Base-by-base conservation (phyloP, 2,797 vertebrate species). In the Fundulus diaphanus region DNA sequence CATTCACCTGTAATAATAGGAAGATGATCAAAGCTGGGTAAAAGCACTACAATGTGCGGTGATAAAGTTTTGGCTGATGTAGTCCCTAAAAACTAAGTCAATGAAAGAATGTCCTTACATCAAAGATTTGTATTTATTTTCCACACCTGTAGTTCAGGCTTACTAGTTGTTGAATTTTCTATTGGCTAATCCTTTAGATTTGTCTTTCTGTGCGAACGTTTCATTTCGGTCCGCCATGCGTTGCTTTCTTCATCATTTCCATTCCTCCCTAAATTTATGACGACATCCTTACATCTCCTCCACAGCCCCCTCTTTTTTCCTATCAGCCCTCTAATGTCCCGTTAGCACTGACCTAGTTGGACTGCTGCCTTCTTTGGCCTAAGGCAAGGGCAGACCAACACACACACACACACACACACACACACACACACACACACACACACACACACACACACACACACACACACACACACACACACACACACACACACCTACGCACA, bases 271-370 rank as follows among this genome's bases (percentile, higher is more conserved):
- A 31, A n/a, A 52, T 68, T 51, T 44, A 54, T 76, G 70, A 57
- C 57, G 65, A 31, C 76, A 37, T 70, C 78, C 42, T 61, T 78
- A 33, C 35, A 67, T 42, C 54, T 79, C 51, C 27, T 76, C 65
- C 68, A n/a, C 65, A 61, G 46, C 52, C 44, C 33, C 61, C 54
- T 68, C 49, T 75, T 29, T 33, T 37, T 57, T 59, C 78, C 67
- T 65, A 71, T 76, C 78, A 82, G 74, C 66, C 80, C 78, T 82
- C 85, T 85, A 74, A 85, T 72, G 76, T 78, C 80, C 81, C 82
- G 87, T 82, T 89, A 81, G 85, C 81, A 27, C 40, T 91, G 91
- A 92, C 92, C 92, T 87, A 92, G 81, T 88, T 92, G 85, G 83
- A 85, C 59, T 74, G 75, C 76, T 77, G 84, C 84, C 81, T 86